Conservation (phyloP, 2,888 invertebrate genomes). For the Acleris laterana region DNA sequence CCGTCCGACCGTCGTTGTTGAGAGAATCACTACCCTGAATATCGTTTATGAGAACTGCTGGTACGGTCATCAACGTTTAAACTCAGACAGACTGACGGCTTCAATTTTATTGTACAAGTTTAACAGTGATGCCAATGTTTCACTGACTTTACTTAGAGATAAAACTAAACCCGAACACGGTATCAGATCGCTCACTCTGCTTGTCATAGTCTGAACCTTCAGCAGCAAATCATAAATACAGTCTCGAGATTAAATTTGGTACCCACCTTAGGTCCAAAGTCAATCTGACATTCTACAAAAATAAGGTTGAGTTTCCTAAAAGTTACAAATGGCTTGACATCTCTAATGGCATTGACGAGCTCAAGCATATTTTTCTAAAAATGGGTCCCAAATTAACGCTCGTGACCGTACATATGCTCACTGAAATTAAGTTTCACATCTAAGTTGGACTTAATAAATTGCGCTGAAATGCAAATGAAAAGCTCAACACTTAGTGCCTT, state of each 20-base stretch:
- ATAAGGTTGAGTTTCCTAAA: too few species aligned
- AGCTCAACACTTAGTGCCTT: neutral
- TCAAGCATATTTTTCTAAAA: too few species aligned
- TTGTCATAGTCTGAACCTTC: neutral
- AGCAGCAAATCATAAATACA: neutral
- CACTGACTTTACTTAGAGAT: neutral
- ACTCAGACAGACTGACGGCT: constrained; percentile 11
- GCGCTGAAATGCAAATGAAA: constrained; percentile 1
- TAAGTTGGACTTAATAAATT: constrained; percentile 10
- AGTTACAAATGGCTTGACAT: too few species aligned
- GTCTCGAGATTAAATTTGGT: too few species aligned
- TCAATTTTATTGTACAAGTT: constrained; percentile 6
- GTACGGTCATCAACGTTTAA: constrained; percentile 2
- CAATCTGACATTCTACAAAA: too few species aligned
- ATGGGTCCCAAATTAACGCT: too few species aligned
- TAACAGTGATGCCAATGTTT: neutral
- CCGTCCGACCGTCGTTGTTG: too few species aligned
- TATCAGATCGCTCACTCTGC: neutral
- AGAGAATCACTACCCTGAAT: too few species aligned
- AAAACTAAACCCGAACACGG: neutral
- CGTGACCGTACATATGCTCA: neutral
- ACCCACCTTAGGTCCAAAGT: too few species aligned
- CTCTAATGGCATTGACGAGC: too few species aligned
- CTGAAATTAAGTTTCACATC: neutral
- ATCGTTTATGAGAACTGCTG: neutral